Evolutionary conservation across 2,113 vertebrate species (phyloP).

Genomic region (Bombycilla garrulus): DNA sequence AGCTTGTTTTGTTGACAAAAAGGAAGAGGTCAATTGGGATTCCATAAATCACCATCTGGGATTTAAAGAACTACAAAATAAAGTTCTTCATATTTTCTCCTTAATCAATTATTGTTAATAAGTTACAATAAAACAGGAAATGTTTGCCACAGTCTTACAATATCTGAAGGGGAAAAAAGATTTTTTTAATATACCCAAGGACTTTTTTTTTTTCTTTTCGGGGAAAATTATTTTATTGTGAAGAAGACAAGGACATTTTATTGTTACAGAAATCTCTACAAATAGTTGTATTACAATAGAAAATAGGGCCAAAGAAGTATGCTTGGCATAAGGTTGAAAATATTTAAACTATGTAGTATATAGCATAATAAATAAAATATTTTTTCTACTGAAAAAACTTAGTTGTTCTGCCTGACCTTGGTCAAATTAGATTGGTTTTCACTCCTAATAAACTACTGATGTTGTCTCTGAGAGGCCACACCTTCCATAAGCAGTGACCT

Average conservation of each 20-base stretch:
- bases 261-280: neutral
- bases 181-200: neutral
- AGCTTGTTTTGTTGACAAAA: neutral
- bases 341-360: neutral
- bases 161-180: neutral
- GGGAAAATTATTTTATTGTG: neutral
- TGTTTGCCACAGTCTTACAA: neutral
- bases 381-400: neutral
- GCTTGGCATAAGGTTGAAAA: neutral
- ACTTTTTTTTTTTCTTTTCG: neutral
- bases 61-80: neutral
- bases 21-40: neutral
- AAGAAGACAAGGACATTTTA: slow-evolving; percentile 5
- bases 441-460: neutral
- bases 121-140: neutral
- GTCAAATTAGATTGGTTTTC: neutral
- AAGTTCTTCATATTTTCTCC: neutral
- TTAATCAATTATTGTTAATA: neutral
- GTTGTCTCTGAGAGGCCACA: neutral
- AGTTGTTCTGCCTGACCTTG: neutral
- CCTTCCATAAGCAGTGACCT: neutral
- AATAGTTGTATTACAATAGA: neutral
- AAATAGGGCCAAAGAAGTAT: neutral
- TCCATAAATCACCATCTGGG: neutral
- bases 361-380: neutral